Conservation (phyloP, 2,888 invertebrate genomes). For the Drymonia ruficornis region DNA sequence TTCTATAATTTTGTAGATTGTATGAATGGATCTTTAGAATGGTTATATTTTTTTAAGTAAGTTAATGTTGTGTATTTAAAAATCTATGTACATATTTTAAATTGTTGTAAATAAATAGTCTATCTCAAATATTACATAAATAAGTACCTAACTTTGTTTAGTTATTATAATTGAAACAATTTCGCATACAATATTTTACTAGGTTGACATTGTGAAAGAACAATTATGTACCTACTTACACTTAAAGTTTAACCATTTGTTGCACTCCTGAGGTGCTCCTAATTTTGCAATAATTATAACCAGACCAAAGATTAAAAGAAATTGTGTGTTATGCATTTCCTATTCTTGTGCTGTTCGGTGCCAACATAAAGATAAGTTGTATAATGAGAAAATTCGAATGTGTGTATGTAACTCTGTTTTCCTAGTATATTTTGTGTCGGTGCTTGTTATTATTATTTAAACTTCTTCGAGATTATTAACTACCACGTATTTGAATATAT, state of each 20-base stretch:
- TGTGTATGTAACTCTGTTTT: conserved; percentile 46
- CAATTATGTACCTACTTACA: conserved; percentile 33
- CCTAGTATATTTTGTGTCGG: conserved; percentile 47
- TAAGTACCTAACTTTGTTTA: conserved; percentile 33
- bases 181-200: conserved; percentile 40
- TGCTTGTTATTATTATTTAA: conserved; percentile 44
- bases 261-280: conserved; percentile 42
- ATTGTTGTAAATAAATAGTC: conserved; percentile 82
- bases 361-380: conserved; percentile 56
- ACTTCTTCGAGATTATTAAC: conserved; percentile 48
- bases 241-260: conserved; percentile 27
- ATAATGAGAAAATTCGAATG: conserved; percentile 45
- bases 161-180: conserved; percentile 33
- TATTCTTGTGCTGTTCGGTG: conserved; percentile 63
- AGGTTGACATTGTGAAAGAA: conserved; percentile 39
- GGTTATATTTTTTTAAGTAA: conserved; percentile 59
- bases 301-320: conserved; percentile 74
- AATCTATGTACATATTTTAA: conserved; percentile 73
- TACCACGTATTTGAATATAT: conserved; percentile 37
- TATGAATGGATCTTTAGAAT: conserved; percentile 43
- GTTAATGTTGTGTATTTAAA: conserved; percentile 70
- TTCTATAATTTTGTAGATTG: conserved; percentile 44
- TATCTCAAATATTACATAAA: conserved; percentile 66
- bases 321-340: conserved; percentile 59
- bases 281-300: conserved; percentile 63